Conservation (phyloP, 2,113 vertebrate genomes). For the Oenanthe melanoleuca region DNA sequence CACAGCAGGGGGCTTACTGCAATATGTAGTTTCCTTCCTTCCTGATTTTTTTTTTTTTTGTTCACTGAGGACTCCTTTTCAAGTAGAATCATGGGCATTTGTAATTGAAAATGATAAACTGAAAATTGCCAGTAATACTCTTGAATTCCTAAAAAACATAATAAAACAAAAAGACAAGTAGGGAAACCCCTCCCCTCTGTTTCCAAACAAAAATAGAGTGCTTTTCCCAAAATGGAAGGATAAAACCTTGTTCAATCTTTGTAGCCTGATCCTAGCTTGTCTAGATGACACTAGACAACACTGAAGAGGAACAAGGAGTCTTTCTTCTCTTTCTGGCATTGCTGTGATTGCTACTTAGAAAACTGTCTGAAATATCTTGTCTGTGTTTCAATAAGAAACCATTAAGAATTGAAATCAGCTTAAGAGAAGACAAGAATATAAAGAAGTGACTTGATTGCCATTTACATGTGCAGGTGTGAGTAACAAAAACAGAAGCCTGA, state of each 20-base stretch:
- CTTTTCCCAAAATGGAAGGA: neutral
- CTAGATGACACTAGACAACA: neutral
- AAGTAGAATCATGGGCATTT: constrained; percentile 29
- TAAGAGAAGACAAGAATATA: neutral
- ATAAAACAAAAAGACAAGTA: neutral
- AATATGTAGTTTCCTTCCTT: neutral
- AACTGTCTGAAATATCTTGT: constrained; percentile 12
- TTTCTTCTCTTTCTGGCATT: constrained; percentile 13
- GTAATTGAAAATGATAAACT: constrained; percentile 42
- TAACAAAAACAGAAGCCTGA: neutral
- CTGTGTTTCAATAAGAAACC: neutral
- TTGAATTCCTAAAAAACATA: constrained; percentile 1
- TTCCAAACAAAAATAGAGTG: neutral
- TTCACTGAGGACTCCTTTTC: constrained; percentile 43
- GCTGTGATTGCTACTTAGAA: neutral
- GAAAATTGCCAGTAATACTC: constrained; percentile 50
- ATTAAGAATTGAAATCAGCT: neutral
- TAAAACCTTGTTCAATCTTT: neutral
- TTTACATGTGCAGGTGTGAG: neutral
- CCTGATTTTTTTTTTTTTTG: neutral
- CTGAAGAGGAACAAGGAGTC: neutral
- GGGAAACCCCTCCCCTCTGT: neutral
- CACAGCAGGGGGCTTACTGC: neutral
- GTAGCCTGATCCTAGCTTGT: neutral
- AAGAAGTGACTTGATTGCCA: neutral